Conservation (phyloP, 2,888 invertebrate species). For the Xanthia togata region DNA sequence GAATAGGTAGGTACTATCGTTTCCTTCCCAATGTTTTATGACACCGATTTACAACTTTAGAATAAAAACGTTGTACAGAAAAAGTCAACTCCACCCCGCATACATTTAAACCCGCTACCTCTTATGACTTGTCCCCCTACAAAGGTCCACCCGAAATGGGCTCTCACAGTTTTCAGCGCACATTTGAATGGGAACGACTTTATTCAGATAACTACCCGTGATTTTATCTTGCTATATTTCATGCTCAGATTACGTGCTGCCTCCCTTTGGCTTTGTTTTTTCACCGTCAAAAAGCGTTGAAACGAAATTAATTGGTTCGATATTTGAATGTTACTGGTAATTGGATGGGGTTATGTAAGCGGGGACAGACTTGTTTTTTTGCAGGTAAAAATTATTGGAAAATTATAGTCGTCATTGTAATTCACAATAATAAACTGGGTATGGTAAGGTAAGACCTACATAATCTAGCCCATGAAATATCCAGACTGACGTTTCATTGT, state of each 20-base stretch:
- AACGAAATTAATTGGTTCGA: conserved; percentile 61
- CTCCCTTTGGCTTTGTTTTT: conserved; percentile 61
- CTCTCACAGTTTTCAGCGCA: conserved; percentile 82
- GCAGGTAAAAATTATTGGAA: background rate
- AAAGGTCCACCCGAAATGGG: conserved; percentile 81
- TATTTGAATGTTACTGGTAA: conserved; percentile 59
- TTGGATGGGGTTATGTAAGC: conserved; percentile 49
- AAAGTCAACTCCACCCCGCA: background rate
- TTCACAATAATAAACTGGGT: too few relatives aligned
- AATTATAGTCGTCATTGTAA: too few relatives aligned
- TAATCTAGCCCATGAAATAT: too few relatives aligned
- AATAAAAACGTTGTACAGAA: background rate
- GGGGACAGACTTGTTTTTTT: conserved; percentile 16
- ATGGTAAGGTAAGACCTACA: too few relatives aligned
- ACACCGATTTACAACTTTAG: background rate
- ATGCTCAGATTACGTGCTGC: conserved; percentile 77
- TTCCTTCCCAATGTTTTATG: background rate
- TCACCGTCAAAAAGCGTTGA: conserved; percentile 57
- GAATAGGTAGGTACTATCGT: background rate
- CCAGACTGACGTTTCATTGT: too few relatives aligned
- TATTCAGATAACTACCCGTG: conserved; percentile 84
- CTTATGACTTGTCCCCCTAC: conserved; percentile 60
- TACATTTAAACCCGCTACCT: conserved; percentile 13
- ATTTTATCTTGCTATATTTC: conserved; percentile 83
- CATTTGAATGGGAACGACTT: conserved; percentile 87